Evolutionary conservation across 1,140 invertebrate species (phyloP).

Genomic region (Procambarus clarkii): DNA sequence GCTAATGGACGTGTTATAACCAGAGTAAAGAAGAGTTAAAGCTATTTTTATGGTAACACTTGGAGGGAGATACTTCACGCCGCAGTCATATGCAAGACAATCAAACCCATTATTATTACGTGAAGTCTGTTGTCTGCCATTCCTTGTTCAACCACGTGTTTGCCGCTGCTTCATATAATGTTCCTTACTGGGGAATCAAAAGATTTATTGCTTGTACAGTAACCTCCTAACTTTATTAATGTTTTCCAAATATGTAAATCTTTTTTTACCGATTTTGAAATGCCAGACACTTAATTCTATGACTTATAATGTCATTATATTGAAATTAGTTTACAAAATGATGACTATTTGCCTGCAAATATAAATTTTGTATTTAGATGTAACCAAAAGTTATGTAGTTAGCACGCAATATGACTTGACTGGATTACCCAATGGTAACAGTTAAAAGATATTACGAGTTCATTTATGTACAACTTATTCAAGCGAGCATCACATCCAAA

Average conservation of each 20-base stretch:
- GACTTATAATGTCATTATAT: no score
- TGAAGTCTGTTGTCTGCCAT: not conserved
- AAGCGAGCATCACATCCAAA: not conserved
- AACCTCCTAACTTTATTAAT: not conserved
- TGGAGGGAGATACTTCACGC: not conserved
- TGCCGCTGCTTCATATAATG: not conserved
- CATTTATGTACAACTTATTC: not conserved
- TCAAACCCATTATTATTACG: not conserved
- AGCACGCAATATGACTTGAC: no score
- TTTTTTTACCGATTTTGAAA: no score
- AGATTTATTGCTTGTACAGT: not conserved
- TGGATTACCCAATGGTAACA: not conserved
- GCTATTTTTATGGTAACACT: not conserved
- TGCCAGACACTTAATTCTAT: no score
- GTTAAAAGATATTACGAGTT: not conserved
- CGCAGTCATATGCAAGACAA: not conserved
- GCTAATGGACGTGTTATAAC: not conserved
- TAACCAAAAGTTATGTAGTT: no score
- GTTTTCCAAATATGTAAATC: no score
- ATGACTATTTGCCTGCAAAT: no score
- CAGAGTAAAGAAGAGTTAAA: not conserved
- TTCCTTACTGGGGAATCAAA: not conserved
- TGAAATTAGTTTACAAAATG: no score
- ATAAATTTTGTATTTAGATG: no score
- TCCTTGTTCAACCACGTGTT: no score